Percentiles rank a stretch among this genome's conserved stretches.
These are phyloP conservation scores for Campoplex capitator DNA, from an alignment of 2,888 invertebrate species.

Conservation along the genomic window DNA sequence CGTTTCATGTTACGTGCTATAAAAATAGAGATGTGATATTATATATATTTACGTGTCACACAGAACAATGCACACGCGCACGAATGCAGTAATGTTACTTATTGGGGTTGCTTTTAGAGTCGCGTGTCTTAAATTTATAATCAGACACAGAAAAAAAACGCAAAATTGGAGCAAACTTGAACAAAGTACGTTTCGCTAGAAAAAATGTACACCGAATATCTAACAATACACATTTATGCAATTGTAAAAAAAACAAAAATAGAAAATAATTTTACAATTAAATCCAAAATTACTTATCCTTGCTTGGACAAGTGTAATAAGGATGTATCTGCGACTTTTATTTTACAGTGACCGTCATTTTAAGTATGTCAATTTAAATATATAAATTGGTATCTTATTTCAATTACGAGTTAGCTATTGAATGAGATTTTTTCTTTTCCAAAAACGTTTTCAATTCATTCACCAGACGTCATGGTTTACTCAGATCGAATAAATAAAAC, in stretches of 20 bases:
- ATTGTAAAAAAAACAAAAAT: background rate
- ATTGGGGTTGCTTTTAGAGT: conserved; percentile 25
- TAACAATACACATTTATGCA: background rate
- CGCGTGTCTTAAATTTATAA: conserved; percentile 35
- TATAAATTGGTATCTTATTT: no score
- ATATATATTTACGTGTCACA: conserved; percentile 1
- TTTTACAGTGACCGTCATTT: background rate
- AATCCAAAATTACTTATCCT: background rate
- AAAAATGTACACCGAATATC: background rate
- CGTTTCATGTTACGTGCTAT: background rate
- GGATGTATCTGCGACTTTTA: background rate
- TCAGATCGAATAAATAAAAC: no score
- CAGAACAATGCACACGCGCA: conserved; percentile 7
- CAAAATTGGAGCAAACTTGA: background rate
- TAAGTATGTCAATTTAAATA: background rate
- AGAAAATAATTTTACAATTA: background rate
- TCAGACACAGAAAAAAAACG: background rate
- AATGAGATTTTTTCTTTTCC: no score
- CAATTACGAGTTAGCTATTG: no score
- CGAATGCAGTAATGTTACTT: conserved; percentile 6
- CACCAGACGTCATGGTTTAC: no score
- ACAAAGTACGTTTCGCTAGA: background rate
- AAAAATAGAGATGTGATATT: background rate
- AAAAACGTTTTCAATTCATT: no score
- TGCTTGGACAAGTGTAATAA: no score